Base-by-base conservation (phyloP, 2,113 vertebrate species). In the Bucco capensis region DNA sequence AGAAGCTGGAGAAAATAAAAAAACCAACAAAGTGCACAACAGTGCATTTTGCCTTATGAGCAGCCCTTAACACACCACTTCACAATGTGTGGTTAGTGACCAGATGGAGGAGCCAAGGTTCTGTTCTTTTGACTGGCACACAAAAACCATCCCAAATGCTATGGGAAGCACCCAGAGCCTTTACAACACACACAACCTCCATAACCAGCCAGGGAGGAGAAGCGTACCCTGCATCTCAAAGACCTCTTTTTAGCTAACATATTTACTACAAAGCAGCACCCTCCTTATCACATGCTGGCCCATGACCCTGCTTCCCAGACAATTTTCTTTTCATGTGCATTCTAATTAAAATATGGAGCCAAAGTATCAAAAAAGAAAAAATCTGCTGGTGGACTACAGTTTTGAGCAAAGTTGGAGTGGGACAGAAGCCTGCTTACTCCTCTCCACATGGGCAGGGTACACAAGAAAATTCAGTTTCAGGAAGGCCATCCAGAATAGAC, bases 61-160 rank as follows among this genome's bases (percentile, higher is more conserved):
- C 62, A 82, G 42, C 19, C 30, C 47, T 67, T 65, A 71, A 28
- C 44, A 83, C 90, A 30, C 1, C 38, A 57, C 30, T 86, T 86
- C 25, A 38, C 24, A 53, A 13, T 35, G 19, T 73, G 38, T 79
- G 46, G 18, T 35, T 72, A 92, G 54, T 37, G 87, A 89, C 96
- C 93, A 96, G 95, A 85, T 94, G 92, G 93, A 96, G 96, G 96
- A 96, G 92, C 93, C 78, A 96, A 87, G 88, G 95, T 93, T 53
- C 95, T 92, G 51, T 67, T 90, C 46, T 95, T 96, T 9, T 13
- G 83, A 73, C 53, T 37, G 30, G 24, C 60, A 85, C 30, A 74
- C 12, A 58, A 51, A 71, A 49, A 6, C 5, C 53, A 47, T 6
- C 8, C 5, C 16, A 75, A 58, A 33, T 10, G 12, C 18, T 28